A percentile compares a stretch with the other conserved stretches of the same genome.
Conservation (phyloP, 1,140 invertebrate species). For the Drosophila ficusphila region DNA sequence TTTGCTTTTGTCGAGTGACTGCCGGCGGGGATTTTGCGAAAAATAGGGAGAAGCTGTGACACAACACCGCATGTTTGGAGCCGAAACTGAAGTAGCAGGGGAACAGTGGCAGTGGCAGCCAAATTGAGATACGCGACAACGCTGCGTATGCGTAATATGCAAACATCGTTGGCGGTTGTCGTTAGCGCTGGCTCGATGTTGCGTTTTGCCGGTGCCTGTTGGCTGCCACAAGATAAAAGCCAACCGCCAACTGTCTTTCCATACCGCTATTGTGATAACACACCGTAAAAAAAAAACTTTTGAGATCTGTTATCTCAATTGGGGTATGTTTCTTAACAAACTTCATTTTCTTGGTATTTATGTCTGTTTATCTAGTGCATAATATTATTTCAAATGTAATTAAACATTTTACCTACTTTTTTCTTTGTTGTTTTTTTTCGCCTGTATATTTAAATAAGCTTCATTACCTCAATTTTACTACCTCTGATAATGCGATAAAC, state of each 20-base stretch:
- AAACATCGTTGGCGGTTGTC: slow-evolving; percentile 35
- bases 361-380: too few relatives aligned
- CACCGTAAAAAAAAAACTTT: background rate
- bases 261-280: slow-evolving; percentile 9
- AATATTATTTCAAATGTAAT: too few relatives aligned
- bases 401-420: too few relatives aligned
- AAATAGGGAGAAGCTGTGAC: slow-evolving; percentile 2
- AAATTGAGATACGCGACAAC: slow-evolving; percentile 62
- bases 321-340: too few relatives aligned
- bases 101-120: slow-evolving; percentile 1
- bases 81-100: slow-evolving; percentile 31
- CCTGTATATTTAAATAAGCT: background rate
- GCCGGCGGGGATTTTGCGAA: background rate
- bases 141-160: slow-evolving; percentile 69
- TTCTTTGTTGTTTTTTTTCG: background rate
- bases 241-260: slow-evolving; percentile 32
- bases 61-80: slow-evolving; percentile 15
- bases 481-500: background rate
- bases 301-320: too few relatives aligned
- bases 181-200: slow-evolving; percentile 24
- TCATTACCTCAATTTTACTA: background rate
- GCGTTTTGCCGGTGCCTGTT: slow-evolving; percentile 14
- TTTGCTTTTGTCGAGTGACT: slow-evolving; percentile 33
- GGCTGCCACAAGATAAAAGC: slow-evolving; percentile 26
- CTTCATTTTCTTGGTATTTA: too few relatives aligned